These are phyloP conservation scores for Sminthurides aquaticus DNA, from an alignment of 2,888 invertebrate species.

Conservation along the genomic window DNA sequence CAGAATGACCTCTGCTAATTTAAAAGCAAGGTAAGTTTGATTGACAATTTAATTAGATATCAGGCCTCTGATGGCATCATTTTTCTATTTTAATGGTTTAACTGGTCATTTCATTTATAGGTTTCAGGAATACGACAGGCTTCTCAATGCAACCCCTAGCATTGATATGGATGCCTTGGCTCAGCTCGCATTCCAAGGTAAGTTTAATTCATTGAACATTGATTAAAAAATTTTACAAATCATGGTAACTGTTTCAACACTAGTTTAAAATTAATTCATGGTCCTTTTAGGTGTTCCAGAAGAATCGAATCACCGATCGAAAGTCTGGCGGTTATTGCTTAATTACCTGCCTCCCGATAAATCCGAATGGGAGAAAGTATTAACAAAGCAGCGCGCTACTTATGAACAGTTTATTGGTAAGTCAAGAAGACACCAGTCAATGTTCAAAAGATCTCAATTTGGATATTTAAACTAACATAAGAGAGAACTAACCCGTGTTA, in stretches of 20 bases:
- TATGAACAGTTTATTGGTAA: slow-evolving; percentile 74
- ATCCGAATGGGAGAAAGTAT: slow-evolving; percentile 59
- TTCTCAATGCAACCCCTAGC: background rate
- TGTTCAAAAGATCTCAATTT: too few species aligned
- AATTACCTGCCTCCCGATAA: slow-evolving; percentile 72
- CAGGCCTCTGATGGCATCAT: too few species aligned
- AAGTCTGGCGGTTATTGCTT: slow-evolving; percentile 81
- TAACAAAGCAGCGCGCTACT: slow-evolving; percentile 66
- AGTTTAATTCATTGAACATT: background rate
- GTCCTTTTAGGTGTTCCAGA: slow-evolving; percentile 71
- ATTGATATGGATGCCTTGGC: slow-evolving; percentile 10
- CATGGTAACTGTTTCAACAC: background rate
- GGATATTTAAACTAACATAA: too few species aligned
- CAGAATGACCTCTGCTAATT: background rate
- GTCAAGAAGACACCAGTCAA: slow-evolving; percentile 45
- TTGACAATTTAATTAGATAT: too few species aligned
- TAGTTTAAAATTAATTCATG: background rate
- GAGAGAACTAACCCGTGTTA: too few species aligned
- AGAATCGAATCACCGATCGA: slow-evolving; percentile 68
- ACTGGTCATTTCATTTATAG: too few species aligned
- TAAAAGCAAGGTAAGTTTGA: background rate
- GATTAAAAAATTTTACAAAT: background rate
- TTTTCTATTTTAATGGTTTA: too few species aligned
- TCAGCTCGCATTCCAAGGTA: slow-evolving; percentile 20
- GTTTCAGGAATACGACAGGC: slow-evolving; percentile 16